phyloP scores from a whole-genome alignment of 2,797 vertebrate species.

The Pantherophis vulpinus region DNA sequence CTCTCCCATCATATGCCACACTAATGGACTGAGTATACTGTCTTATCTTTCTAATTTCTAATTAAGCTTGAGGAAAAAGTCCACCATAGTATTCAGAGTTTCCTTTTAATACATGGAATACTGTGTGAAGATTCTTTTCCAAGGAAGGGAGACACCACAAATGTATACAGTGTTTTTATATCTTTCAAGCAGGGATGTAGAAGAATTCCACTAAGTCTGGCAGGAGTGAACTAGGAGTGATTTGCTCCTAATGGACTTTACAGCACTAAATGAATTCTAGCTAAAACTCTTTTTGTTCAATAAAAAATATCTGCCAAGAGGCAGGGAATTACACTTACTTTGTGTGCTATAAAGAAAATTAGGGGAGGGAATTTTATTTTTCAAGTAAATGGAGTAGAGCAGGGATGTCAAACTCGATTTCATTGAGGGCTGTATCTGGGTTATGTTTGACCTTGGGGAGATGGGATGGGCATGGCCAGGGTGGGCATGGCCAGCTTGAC shows the following conservation, averaged over 20 bases:
- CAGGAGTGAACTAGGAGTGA: too few species aligned
- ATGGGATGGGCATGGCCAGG: too few species aligned
- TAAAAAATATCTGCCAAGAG: background rate
- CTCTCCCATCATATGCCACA: background rate
- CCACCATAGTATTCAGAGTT: conserved; percentile 5
- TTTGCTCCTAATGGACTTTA: background rate
- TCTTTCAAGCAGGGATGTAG: background rate
- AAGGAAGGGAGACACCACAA: background rate
- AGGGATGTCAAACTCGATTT: too few species aligned
- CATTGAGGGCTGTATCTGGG: too few species aligned
- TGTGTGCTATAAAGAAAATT: background rate
- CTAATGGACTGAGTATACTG: background rate
- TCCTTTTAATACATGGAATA: background rate
- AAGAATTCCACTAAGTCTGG: background rate
- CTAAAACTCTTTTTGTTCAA: background rate
- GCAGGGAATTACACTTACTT: background rate
- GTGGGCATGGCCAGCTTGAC: too few species aligned
- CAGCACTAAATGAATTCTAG: background rate
- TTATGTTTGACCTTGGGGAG: too few species aligned
- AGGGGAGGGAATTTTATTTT: background rate
- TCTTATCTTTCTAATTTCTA: conserved; percentile 5
- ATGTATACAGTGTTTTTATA: background rate
- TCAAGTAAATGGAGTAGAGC: background rate
- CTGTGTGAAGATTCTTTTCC: background rate
- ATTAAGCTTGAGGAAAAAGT: background rate